Base-by-base conservation (phyloP, 1,140 invertebrate species). In the Eubasilissa regina region DNA sequence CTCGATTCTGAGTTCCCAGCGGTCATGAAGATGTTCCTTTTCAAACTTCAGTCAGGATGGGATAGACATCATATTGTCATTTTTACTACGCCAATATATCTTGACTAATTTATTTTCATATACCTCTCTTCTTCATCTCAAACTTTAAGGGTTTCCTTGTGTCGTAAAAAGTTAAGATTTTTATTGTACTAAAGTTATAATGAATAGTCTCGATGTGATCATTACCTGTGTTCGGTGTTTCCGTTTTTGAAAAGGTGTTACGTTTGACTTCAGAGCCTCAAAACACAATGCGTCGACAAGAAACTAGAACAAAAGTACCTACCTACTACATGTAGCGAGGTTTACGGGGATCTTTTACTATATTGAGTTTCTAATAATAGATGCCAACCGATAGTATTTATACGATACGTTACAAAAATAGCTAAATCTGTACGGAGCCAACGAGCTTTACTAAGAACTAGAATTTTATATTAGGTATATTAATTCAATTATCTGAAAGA, bases 51-150 rank as follows among this genome's bases (percentile, higher is more conserved):
- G 7, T 19, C 45, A 47, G 66, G 15, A 70, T 48, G 47, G 21
- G 48, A 44, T 77, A 19, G 45, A 76, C 58, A 19, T 70, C 75
- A 68, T 56, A 77, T 77, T 77, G 75, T 77, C 75, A 77, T 70
- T 77, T 75, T 77, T 68, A 77, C 48, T 19, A 45, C 75, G 17
- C 62, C 51, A 12, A 45, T 75, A 75, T 19, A 75, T 75, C 56
- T 75, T 45, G 17, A 60, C 55, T 75, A 75, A 75, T 75, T 75
- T 60, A 75, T 75, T 75, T 75, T 74, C 51, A 62, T 75, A 75
- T 43, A 56, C 12, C 35, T 75, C n/a, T 13, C 25, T 75, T 44
- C 6, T 25, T 17, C 45, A 12, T 60, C 60, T 47, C 51, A 43
- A 47, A 60, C 10, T 75, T 58, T 58, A 60, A 60, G 21, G 73